Conservation (phyloP, 2,113 vertebrate species). For the Aspiorhynchus laticeps region DNA sequence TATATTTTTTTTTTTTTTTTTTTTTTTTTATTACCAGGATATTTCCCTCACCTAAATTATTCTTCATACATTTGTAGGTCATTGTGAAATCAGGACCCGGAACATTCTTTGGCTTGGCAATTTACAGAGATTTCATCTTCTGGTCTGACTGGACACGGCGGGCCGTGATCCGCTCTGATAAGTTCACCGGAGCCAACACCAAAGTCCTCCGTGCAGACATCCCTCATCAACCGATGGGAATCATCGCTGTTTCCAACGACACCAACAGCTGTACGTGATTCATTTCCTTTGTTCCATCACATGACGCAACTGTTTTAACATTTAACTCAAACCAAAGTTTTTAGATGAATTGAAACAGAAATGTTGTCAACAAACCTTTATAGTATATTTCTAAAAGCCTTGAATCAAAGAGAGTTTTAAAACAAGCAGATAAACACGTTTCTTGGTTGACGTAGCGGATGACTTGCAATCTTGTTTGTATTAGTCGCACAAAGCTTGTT, state of each 20-base stretch:
- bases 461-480: not conserved
- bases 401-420: not conserved
- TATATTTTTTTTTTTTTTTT: no score
- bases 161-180: slow-evolving; percentile 85
- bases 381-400: not conserved
- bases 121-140: slow-evolving; percentile 86
- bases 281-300: not conserved
- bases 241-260: slow-evolving; percentile 84
- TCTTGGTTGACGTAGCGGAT: not conserved
- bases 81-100: slow-evolving; percentile 85
- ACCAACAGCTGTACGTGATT: slow-evolving; percentile 85
- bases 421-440: not conserved
- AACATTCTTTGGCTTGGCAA: slow-evolving; percentile 84
- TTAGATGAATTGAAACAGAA: not conserved
- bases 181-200: slow-evolving; percentile 84
- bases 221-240: slow-evolving; percentile 87
- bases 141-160: slow-evolving; percentile 86
- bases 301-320: not conserved
- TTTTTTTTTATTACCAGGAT: not conserved
- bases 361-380: not conserved
- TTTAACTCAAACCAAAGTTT: slow-evolving; percentile 7
- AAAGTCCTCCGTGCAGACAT: slow-evolving; percentile 85
- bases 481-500: slow-evolving; percentile 15
- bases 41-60: slow-evolving; percentile 13
- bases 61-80: slow-evolving; percentile 68